phyloP scores from a whole-genome alignment of 2,797 vertebrate species.

The Melanotaenia parkinsoni region DNA sequence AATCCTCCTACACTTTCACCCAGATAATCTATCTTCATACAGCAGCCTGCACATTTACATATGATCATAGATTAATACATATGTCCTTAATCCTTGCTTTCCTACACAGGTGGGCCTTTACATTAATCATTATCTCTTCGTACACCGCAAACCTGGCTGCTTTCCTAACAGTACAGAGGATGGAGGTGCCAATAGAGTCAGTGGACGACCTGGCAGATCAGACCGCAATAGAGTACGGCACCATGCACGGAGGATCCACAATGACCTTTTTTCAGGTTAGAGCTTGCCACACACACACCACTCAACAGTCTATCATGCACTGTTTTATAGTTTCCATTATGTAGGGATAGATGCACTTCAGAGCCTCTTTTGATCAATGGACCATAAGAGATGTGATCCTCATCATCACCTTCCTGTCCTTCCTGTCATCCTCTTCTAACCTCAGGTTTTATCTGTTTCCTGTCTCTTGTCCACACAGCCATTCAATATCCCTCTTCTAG shows the following conservation, averaged over 20 bases:
- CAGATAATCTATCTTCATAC: constrained; percentile 49
- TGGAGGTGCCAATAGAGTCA: constrained; percentile 98
- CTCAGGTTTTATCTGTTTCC: constrained; percentile 66
- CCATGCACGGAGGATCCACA: constrained; percentile 97
- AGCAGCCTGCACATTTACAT: constrained; percentile 43
- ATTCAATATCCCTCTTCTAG: constrained; percentile 63
- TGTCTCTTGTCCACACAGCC: constrained; percentile 50
- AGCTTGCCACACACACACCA: constrained; percentile 9
- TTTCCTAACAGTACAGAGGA: constrained; percentile 97
- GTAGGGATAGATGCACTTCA: constrained; percentile 12
- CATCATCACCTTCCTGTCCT: constrained; percentile 56
- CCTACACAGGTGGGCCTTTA: constrained; percentile 95
- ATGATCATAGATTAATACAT: constrained; percentile 46
- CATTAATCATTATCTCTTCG: constrained; percentile 98
- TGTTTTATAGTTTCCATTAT: not conserved
- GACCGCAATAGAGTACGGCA: constrained; percentile 96
- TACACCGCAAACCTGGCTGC: constrained; percentile 99
- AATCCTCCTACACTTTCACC: constrained; percentile 37
- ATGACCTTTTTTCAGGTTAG: constrained; percentile 99
- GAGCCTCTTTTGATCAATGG: constrained; percentile 46
- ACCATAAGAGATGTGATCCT: constrained; percentile 58
- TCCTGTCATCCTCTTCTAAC: constrained; percentile 47
- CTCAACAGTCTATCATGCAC: not conserved
- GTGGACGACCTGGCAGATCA: constrained; percentile 98
- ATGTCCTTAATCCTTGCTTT: constrained; percentile 48